phyloP scores from a whole-genome alignment of 1,140 invertebrate species.

The Globodera ellingtonae region DNA sequence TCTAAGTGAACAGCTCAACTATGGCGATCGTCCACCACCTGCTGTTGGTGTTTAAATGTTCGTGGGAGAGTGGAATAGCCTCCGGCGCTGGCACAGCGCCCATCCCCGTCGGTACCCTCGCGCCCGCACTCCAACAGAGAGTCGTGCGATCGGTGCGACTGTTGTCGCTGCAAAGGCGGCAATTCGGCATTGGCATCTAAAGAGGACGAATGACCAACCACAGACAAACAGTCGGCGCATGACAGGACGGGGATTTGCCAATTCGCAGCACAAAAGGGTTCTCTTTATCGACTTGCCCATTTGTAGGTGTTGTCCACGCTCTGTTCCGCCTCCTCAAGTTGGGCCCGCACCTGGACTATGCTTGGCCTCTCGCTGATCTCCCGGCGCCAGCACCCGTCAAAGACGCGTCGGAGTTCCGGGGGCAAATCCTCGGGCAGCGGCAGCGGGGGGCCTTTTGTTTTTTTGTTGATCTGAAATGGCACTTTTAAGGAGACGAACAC shows the following conservation, averaged over 20 bases:
- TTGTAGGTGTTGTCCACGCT: conserved; percentile 36
- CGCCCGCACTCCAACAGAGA: conserved; percentile 14
- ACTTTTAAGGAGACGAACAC: no score
- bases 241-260: no score
- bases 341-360: conserved; percentile 19
- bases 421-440: conserved; percentile 36
- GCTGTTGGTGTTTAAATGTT: background rate
- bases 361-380: conserved; percentile 14
- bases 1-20: background rate
- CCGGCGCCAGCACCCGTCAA: conserved; percentile 32
- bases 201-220: conserved; percentile 2
- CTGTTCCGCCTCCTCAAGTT: conserved; percentile 34
- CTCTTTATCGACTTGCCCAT: conserved; percentile 15
- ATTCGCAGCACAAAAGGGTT: no score
- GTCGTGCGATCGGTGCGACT: conserved; percentile 24
- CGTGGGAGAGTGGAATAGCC: background rate
- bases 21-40: background rate
- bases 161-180: background rate
- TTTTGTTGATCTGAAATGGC: no score
- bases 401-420: conserved; percentile 11
- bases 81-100: background rate
- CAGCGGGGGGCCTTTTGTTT: conserved; percentile 7
- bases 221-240: background rate
- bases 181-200: conserved; percentile 8
- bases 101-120: background rate